A percentile compares a stretch with the other conserved stretches of the same genome.
Evolutionary conservation across 2,888 invertebrate species (phyloP).

Genomic region (Teleiodes luculella): DNA sequence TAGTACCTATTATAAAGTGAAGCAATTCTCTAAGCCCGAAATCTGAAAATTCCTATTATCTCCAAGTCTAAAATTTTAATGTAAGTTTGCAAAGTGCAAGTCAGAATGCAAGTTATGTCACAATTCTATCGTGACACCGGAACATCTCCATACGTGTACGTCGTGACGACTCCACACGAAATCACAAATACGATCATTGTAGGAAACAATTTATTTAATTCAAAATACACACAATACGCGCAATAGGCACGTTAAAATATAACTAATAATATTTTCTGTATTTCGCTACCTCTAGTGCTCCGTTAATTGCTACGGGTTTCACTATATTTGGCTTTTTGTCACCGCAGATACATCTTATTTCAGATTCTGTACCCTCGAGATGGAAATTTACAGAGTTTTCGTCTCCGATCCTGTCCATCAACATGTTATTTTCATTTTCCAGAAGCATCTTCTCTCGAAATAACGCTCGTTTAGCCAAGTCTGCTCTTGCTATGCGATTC

Average conservation of each 20-base stretch:
- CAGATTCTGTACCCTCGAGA: neutral
- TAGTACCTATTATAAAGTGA: too few species aligned
- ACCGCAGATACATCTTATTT: constrained; percentile 42
- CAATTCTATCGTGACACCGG: constrained; percentile 21
- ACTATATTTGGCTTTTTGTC: constrained; percentile 17
- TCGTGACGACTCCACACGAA: constrained; percentile 29
- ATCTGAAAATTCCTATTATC: neutral
- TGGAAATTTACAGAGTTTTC: neutral
- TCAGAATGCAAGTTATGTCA: constrained; percentile 31
- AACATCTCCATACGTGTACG: constrained; percentile 26
- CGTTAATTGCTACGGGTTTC: constrained; percentile 52
- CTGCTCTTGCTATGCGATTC: constrained; percentile 64
- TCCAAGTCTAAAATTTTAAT: neutral
- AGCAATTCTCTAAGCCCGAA: neutral
- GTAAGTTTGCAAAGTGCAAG: constrained; percentile 9
- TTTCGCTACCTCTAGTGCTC: constrained; percentile 46
- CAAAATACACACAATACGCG: neutral
- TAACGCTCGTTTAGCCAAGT: constrained; percentile 57
- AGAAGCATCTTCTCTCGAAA: constrained; percentile 56
- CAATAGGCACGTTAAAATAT: neutral
- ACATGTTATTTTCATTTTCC: constrained; percentile 51
- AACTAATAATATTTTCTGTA: constrained; percentile 26
- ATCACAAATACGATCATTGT: constrained; percentile 17
- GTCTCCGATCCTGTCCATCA: constrained; percentile 34
- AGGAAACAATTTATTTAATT: constrained; percentile 22